A percentile compares a stretch with the other conserved stretches of the same genome.
phyloP scores from a whole-genome alignment of 2,888 invertebrate species.

The Rhingia rostrata region DNA sequence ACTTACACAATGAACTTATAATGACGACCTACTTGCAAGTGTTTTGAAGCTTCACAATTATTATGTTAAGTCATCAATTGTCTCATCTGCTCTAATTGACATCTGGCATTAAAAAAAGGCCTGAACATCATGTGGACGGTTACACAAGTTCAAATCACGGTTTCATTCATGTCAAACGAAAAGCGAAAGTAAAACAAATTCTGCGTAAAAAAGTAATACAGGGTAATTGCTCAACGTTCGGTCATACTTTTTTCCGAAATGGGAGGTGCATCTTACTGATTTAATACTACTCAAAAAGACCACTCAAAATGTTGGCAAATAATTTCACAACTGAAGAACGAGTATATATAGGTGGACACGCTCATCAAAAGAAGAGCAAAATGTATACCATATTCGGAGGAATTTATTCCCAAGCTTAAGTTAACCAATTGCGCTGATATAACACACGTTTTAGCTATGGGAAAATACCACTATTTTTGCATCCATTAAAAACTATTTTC shows the following conservation, averaged over 20 bases:
- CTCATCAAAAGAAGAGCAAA: neutral
- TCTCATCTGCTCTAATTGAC: constrained; percentile 38
- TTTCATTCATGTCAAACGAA: constrained; percentile 49
- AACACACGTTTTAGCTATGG: constrained; percentile 37
- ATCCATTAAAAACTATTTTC: neutral
- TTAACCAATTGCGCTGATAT: constrained; percentile 39
- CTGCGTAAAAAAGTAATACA: neutral
- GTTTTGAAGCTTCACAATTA: neutral
- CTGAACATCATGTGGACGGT: neutral
- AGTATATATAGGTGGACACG: constrained; percentile 1
- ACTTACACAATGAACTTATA: constrained; percentile 21
- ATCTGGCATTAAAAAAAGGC: constrained; percentile 5
- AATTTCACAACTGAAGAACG: constrained; percentile 4
- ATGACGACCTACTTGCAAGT: constrained; percentile 17
- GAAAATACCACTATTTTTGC: constrained; percentile 6
- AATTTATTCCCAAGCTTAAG: constrained; percentile 8
- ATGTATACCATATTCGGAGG: constrained; percentile 7
- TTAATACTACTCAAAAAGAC: constrained; percentile 23
- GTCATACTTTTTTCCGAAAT: constrained; percentile 25
- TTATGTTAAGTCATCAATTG: constrained; percentile 48
- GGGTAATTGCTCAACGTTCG: neutral
- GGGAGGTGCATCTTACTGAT: constrained; percentile 30
- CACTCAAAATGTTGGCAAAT: constrained; percentile 23
- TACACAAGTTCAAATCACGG: constrained; percentile 23
- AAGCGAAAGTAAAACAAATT: constrained; percentile 62